Evolutionary conservation across 2,797 vertebrate species (phyloP), one percentile per base, ranked within the genome.

Genomic region (Rhinoraja longicauda): DNA sequence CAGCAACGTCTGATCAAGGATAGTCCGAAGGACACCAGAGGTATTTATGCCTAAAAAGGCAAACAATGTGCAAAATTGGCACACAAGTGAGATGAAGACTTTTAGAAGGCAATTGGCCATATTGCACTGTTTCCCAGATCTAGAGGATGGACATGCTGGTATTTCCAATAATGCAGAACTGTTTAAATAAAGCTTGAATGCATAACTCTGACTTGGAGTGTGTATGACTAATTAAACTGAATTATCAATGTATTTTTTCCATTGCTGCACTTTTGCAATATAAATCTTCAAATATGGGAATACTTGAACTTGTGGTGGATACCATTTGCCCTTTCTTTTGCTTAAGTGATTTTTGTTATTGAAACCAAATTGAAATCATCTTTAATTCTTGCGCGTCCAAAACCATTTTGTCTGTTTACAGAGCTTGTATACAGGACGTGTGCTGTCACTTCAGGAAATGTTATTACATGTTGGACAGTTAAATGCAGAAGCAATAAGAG

Each of bases 391-490:
- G 12, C 4, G 24, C 13, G 67, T 73, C 45, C 91, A 91, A 73
- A 7, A 19, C 29, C 72, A 6, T 91, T 73, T 21, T 92, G 1
- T n/a, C 13, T 93, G 45, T 94, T 93, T 86, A 36, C 94, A 99
- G 99, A 98, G 98, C 64, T 97, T 98, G 79, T 99, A 99, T 95
- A 99, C 98, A 0, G 97, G 98, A 8, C 96, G 98, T 93, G 97
- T 99, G 64, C 97, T 99, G 93, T 98, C 97, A 21, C 96, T 99
- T 94, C 98, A 99, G 95, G 98, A 99, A 94, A 94, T 98, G 93
- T 93, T 98, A 93, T 96, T 99, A 3, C 98, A 98, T 76, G 96
- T 99, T 93, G 99, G 99, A 13, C 97, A 97, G 94, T 96, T 99
- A 45, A 98, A 98, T 1, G 96, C 96, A 0, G 98, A 99, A 94